Percentiles rank a stretch among this genome's conserved stretches.
phyloP scores from a whole-genome alignment of 2,113 vertebrate genomes.

The Carollia perspicillata region DNA sequence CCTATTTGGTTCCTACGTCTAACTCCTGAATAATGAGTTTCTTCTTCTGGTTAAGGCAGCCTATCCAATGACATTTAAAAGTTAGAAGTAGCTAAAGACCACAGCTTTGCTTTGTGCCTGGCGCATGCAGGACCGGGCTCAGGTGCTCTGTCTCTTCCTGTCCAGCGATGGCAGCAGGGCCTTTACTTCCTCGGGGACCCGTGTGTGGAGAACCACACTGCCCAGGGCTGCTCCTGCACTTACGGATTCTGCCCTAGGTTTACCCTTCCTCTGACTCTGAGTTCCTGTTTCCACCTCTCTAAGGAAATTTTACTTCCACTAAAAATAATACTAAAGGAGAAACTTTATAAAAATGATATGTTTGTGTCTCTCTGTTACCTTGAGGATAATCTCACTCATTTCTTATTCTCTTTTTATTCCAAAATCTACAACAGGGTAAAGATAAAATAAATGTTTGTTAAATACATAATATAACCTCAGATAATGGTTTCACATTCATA shows the following conservation, averaged over 20 bases:
- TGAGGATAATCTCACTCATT: not conserved
- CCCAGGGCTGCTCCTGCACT: not conserved
- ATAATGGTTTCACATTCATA: not conserved
- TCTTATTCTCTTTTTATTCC: constrained; percentile 11
- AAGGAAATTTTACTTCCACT: not conserved
- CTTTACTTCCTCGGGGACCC: not conserved
- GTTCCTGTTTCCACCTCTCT: not conserved
- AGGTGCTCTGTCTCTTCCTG: not conserved
- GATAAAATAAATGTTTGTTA: not conserved
- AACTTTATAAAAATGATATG: not conserved
- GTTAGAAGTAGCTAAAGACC: not conserved
- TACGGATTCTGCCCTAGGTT: not conserved
- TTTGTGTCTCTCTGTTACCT: not conserved
- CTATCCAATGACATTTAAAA: not conserved
- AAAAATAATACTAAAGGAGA: not conserved
- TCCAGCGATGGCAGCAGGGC: not conserved
- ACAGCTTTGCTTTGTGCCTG: not conserved
- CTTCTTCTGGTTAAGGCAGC: not conserved
- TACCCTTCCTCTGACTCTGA: not conserved
- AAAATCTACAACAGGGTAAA: not conserved
- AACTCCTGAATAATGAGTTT: not conserved
- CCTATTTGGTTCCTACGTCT: not conserved
- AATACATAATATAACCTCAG: not conserved
- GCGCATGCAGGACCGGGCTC: not conserved
- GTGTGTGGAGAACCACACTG: not conserved